Evolutionary conservation across 1,140 invertebrate genomes (phyloP).

Genomic region (Linepithema humile): DNA sequence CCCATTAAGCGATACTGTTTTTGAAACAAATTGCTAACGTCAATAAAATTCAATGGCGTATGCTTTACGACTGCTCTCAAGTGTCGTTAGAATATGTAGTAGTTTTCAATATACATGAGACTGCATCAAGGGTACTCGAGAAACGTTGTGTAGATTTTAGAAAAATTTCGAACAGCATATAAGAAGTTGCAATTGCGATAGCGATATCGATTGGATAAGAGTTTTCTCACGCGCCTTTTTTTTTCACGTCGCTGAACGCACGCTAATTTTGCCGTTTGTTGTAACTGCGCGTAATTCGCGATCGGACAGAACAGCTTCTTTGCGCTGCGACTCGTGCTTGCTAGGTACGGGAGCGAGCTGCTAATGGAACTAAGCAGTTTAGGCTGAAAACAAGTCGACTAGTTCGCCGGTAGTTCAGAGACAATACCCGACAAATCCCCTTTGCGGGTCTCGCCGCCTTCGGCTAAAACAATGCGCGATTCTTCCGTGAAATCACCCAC

Average conservation of each 20-base stretch:
- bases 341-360: slow-evolving; percentile 18
- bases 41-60: not conserved
- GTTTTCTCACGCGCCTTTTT: not conserved
- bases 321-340: not conserved
- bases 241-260: not conserved
- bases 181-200: slow-evolving; percentile 19
- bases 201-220: not conserved
- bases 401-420: slow-evolving; percentile 62
- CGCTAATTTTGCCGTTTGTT: slow-evolving; percentile 32
- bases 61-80: not conserved
- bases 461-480: slow-evolving; percentile 70
- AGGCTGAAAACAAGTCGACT: slow-evolving; percentile 61
- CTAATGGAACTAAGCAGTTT: slow-evolving; percentile 69
- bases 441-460: slow-evolving; percentile 59
- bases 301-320: not conserved
- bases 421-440: slow-evolving; percentile 70
- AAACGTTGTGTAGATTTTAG: not conserved
- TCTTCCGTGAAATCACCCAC: slow-evolving; percentile 67
- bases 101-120: slow-evolving; percentile 11
- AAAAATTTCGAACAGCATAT: not conserved
- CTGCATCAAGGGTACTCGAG: not conserved
- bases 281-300: slow-evolving; percentile 32
- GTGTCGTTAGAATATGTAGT: not conserved
- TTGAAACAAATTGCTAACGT: not conserved
- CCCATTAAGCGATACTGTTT: not conserved